phyloP scores from a whole-genome alignment of 2,797 vertebrate species.

The Erethizon dorsatum region DNA sequence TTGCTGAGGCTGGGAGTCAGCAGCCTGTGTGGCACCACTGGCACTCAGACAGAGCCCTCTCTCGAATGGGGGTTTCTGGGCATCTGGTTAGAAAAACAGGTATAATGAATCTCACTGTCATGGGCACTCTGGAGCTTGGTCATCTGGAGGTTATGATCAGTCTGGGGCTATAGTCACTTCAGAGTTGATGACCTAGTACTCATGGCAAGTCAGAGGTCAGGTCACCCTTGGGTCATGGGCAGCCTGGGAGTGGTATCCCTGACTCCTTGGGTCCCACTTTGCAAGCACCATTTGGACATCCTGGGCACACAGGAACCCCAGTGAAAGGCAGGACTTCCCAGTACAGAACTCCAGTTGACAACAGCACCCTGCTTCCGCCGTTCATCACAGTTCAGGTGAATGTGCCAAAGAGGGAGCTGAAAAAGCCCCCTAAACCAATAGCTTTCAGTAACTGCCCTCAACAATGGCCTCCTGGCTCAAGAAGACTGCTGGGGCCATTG shows the following conservation, averaged over 20 bases:
- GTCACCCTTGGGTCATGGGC: not conserved
- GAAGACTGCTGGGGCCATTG: not conserved
- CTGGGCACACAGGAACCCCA: no score
- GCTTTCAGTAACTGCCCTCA: no score
- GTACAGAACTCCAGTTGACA: no score
- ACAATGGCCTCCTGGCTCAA: slow-evolving; percentile 35
- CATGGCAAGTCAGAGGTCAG: not conserved
- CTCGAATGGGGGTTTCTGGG: not conserved
- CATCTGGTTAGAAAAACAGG: not conserved
- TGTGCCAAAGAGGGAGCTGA: not conserved
- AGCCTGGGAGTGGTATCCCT: not conserved
- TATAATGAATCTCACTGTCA: not conserved
- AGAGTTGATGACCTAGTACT: not conserved
- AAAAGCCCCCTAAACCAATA: not conserved
- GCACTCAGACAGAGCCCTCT: not conserved
- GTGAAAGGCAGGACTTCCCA: no score
- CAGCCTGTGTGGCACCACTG: not conserved
- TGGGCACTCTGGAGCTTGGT: not conserved
- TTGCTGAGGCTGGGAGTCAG: not conserved
- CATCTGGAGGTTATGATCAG: not conserved
- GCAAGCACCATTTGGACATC: not conserved
- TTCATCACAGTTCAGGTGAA: no score
- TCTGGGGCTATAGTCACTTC: not conserved
- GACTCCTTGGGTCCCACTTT: not conserved
- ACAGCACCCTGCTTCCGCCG: no score